phyloP scores from a whole-genome alignment of 2,113 vertebrate genomes.

The Emydocephalus ijimae region DNA sequence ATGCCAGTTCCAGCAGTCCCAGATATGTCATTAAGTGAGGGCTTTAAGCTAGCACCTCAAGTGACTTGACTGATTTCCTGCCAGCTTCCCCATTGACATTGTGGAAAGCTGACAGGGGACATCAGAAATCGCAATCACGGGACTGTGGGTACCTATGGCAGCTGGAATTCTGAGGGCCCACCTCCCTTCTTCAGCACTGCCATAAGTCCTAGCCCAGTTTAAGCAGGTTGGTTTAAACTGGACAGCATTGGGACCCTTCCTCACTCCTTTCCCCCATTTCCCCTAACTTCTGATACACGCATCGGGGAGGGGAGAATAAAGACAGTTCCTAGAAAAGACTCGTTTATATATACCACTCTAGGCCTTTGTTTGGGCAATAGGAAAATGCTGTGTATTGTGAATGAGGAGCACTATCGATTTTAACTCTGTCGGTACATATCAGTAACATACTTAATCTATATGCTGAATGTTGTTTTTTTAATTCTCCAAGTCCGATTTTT shows the following conservation, averaged over 20 bases:
- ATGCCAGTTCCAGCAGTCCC: not conserved
- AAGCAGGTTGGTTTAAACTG: not conserved
- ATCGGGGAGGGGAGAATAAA: not conserved
- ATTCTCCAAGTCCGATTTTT: not conserved
- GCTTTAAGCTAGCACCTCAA: not conserved
- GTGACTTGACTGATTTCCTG: not conserved
- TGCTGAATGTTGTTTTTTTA: not conserved
- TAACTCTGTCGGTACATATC: not conserved
- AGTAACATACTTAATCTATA: not conserved
- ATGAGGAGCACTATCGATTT: not conserved
- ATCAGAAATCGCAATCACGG: not conserved
- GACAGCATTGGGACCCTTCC: not conserved
- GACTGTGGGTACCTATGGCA: not conserved
- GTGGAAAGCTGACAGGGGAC: not conserved
- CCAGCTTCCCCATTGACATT: not conserved
- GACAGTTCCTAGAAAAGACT: not conserved
- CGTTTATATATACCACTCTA: not conserved
- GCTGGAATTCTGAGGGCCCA: not conserved
- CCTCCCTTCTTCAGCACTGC: not conserved
- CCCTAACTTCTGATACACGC: not conserved
- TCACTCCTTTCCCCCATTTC: not conserved
- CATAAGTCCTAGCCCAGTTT: not conserved
- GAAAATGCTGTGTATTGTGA: not conserved
- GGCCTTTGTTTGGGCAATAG: not conserved
- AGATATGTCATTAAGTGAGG: not conserved